Evolutionary conservation across 2,113 vertebrate species (phyloP).

Genomic region (Salvelinus sp.): DNA sequence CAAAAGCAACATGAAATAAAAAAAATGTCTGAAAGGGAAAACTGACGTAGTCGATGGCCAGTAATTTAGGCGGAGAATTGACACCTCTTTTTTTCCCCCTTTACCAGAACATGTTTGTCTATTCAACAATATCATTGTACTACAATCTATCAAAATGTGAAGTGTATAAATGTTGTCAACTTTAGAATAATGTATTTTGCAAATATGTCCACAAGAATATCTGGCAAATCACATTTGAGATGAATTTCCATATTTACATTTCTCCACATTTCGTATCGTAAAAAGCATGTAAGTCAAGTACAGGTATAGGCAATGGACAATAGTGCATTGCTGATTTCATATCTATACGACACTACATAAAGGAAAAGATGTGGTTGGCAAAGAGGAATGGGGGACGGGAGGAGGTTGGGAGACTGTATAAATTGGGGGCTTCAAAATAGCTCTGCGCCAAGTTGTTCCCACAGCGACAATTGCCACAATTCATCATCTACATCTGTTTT

Average conservation of each 20-base stretch:
- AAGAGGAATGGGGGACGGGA: not conserved
- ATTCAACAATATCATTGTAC: too few species aligned
- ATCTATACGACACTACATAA: too few species aligned
- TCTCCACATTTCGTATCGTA: not conserved
- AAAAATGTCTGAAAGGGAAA: not conserved
- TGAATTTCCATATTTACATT: too few species aligned
- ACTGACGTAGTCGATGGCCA: not conserved
- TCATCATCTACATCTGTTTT: conserved; percentile 44
- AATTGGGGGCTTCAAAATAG: conserved; percentile 34
- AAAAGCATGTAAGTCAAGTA: not conserved
- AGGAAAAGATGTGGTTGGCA: not conserved
- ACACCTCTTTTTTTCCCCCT: too few species aligned
- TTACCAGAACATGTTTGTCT: too few species aligned
- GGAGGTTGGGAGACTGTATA: not conserved
- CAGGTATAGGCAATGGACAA: too few species aligned
- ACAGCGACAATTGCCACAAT: conserved; percentile 13
- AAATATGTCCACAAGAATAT: not conserved
- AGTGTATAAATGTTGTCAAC: too few species aligned
- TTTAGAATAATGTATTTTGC: too few species aligned
- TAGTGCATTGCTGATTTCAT: not conserved
- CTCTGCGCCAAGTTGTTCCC: conserved; percentile 21
- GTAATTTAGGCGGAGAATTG: not conserved
- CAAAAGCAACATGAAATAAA: too few species aligned
- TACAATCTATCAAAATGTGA: too few species aligned
- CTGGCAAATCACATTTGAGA: not conserved